phyloP scores from a whole-genome alignment of 2,113 vertebrate genomes.

The Empidonax alnorum region DNA sequence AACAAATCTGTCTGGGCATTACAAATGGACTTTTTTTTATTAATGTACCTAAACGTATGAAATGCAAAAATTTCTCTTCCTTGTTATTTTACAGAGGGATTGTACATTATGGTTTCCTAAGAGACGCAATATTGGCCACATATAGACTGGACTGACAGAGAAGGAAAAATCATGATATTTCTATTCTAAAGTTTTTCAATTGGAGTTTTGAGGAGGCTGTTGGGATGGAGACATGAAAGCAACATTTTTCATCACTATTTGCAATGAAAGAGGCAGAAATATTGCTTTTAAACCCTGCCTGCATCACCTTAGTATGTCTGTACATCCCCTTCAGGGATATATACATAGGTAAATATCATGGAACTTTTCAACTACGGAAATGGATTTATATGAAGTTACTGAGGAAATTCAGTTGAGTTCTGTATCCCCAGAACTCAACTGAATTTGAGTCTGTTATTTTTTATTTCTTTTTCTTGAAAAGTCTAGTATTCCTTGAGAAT shows the following conservation, averaged over 20 bases:
- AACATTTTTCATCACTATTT: background rate
- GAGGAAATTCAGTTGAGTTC: background rate
- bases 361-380: background rate
- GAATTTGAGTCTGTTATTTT: background rate
- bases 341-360: background rate
- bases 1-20: background rate
- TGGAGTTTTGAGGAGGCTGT: background rate
- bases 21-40: conserved; percentile 16
- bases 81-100: background rate
- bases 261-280: background rate
- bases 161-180: background rate
- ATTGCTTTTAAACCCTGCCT: background rate
- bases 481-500: background rate
- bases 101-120: background rate
- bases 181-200: background rate
- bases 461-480: background rate
- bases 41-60: background rate
- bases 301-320: background rate
- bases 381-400: background rate
- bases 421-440: background rate
- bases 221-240: background rate
- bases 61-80: background rate
- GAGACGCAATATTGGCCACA: background rate
- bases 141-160: background rate
- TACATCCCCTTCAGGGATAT: background rate